phyloP scores from a whole-genome alignment of 2,113 vertebrate species.

The Diglossa brunneiventris region DNA sequence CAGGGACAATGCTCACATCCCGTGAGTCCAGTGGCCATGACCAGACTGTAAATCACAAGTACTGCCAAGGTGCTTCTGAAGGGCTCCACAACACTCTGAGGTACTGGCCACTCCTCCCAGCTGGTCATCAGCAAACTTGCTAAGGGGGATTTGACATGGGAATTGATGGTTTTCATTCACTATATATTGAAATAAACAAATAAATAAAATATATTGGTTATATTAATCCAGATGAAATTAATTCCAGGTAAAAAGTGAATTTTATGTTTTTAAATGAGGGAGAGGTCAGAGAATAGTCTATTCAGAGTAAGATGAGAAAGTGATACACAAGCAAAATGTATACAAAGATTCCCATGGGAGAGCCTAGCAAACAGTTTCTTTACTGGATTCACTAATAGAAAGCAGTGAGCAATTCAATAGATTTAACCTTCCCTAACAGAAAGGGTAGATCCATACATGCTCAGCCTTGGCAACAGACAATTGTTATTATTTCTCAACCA shows the following conservation, averaged over 20 bases:
- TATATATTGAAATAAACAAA: background rate
- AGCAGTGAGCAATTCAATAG: background rate
- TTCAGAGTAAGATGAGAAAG: background rate
- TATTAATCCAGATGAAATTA: background rate
- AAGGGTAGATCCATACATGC: background rate
- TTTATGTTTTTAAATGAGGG: background rate
- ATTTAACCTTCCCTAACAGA: background rate
- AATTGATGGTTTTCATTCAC: background rate
- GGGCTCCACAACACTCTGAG: background rate
- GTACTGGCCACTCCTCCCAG: background rate
- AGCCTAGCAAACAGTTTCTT: background rate
- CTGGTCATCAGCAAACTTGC: background rate
- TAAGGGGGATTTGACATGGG: background rate
- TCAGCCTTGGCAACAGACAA: background rate
- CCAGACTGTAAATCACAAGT: background rate
- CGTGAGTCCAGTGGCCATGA: background rate
- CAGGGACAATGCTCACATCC: background rate
- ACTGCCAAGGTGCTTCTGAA: background rate
- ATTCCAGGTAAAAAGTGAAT: background rate
- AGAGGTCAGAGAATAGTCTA: background rate
- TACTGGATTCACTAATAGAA: background rate
- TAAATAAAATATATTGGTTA: background rate
- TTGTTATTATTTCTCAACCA: background rate
- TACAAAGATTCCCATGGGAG: background rate
- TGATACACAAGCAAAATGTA: background rate